These are phyloP conservation scores for Nephrotoma guestfalica DNA, from an alignment of 2,888 invertebrate species.

Conservation along the genomic window DNA sequence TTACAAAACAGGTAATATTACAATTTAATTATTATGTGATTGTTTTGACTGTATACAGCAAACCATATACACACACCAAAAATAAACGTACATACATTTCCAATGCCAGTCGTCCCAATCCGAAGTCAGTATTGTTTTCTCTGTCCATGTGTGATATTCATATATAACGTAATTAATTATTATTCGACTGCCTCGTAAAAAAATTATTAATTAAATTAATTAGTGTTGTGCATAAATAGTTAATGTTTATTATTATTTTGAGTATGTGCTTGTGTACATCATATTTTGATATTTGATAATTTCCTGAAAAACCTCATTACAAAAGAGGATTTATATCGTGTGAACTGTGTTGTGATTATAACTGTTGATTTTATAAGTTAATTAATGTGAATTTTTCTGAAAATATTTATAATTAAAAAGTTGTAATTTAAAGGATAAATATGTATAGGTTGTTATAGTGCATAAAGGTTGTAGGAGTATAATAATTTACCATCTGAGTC, in stretches of 20 bases:
- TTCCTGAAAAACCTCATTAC: not conserved
- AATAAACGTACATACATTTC: not conserved
- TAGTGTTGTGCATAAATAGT: not conserved
- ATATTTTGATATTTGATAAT: not conserved
- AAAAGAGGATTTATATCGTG: not conserved
- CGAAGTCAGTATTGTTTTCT: not conserved
- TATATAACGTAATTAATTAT: not conserved
- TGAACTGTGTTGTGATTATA: not conserved
- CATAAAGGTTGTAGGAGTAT: too few species aligned
- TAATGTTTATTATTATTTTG: not conserved
- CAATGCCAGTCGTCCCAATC: not conserved
- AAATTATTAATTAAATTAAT: not conserved
- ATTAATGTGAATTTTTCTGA: not conserved
- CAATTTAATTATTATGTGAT: not conserved
- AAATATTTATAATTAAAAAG: not conserved
- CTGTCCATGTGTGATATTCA: not conserved
- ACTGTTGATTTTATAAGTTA: not conserved
- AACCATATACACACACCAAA: too few species aligned
- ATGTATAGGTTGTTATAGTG: too few species aligned
- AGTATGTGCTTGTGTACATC: not conserved
- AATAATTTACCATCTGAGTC: too few species aligned
- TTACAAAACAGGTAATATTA: not conserved
- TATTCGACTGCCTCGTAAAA: not conserved
- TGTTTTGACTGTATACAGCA: not conserved
- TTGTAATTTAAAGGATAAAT: not conserved